A percentile compares a stretch with the other conserved stretches of the same genome.
Evolutionary conservation across 2,113 vertebrate species (phyloP).

Genomic region (Apodemus speciosus): DNA sequence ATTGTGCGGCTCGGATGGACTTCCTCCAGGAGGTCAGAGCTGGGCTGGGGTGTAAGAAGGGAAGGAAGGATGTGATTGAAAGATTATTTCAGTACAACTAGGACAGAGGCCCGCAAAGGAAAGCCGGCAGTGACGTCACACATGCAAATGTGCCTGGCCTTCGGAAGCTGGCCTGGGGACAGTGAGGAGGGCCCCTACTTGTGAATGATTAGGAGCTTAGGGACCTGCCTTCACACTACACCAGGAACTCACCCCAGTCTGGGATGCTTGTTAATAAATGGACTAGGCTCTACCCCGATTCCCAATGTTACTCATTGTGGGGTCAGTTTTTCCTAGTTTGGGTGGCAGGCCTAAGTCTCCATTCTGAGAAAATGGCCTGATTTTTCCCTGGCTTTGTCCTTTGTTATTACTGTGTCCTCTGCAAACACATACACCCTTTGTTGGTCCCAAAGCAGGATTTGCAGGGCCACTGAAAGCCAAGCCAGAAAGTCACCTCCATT

Average conservation of each 20-base stretch:
- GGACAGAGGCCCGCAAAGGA: conserved; percentile 34
- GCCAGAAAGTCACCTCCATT: conserved; percentile 56
- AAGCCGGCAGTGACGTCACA: conserved; percentile 6
- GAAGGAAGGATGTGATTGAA: conserved; percentile 81
- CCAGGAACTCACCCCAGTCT: neutral
- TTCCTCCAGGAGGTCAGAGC: conserved; percentile 64
- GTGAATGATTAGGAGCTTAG: neutral
- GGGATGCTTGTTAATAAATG: neutral
- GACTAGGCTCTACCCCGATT: neutral
- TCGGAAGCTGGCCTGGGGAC: neutral
- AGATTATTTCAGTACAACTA: conserved; percentile 71
- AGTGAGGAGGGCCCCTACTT: neutral
- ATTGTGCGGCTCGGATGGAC: conserved; percentile 46
- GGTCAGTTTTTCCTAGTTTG: conserved; percentile 31
- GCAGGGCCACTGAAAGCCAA: conserved; percentile 70
- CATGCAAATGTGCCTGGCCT: conserved; percentile 13
- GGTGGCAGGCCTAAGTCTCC: conserved; percentile 30
- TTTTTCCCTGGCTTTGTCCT: conserved; percentile 38
- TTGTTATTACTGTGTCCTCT: conserved; percentile 20
- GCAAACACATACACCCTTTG: conserved; percentile 47
- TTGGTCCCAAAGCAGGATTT: conserved; percentile 57
- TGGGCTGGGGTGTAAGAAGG: conserved; percentile 69
- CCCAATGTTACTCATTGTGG: neutral
- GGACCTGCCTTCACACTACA: neutral
- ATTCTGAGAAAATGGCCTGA: conserved; percentile 55